Conservation (phyloP, 2,888 invertebrate genomes). For the Luperina testacea region DNA sequence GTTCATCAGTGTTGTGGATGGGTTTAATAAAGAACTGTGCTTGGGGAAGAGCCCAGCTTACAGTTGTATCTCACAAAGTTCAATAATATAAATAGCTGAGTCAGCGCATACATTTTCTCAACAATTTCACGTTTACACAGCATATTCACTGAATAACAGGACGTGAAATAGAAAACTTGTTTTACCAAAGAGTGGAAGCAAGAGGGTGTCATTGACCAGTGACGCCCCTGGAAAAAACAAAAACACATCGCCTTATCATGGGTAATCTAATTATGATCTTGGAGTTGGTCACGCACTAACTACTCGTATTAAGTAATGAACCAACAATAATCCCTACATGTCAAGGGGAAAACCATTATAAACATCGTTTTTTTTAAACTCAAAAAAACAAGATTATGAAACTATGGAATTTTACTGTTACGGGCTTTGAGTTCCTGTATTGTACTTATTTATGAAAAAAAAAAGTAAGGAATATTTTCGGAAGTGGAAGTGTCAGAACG, state of each 20-base stretch:
- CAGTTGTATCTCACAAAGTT: neutral
- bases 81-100: neutral
- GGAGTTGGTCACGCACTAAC: conserved; percentile 19
- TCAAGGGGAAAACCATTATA: no score
- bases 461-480: conserved; percentile 10
- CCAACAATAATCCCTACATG: neutral
- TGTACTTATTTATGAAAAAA: neutral
- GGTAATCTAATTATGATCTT: conserved; percentile 13
- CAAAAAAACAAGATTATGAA: neutral
- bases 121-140: neutral
- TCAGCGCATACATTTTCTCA: neutral
- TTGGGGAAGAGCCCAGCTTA: neutral
- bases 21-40: conserved; percentile 52
- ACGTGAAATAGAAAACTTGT: neutral
- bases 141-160: neutral
- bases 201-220: neutral
- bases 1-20: conserved; percentile 65
- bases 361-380: neutral
- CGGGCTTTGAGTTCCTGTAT: no score
- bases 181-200: neutral
- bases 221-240: neutral
- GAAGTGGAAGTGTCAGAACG: conserved; percentile 13
- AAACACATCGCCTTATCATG: conserved; percentile 6
- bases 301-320: neutral
- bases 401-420: neutral